phyloP scores from a whole-genome alignment of 2,888 invertebrate species.

The Luperina nickerlii region DNA sequence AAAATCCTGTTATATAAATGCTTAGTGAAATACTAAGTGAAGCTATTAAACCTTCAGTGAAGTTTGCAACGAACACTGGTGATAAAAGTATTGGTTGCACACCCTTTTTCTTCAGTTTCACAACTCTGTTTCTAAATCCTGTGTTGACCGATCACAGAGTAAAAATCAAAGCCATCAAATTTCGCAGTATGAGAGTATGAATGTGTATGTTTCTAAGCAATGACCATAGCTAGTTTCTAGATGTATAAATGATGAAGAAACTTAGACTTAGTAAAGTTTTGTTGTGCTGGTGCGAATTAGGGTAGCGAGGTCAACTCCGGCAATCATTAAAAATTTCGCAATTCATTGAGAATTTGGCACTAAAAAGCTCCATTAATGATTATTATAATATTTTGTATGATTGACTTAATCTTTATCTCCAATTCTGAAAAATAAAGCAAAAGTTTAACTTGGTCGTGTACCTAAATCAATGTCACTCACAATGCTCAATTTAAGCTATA shows the following conservation, averaged over 20 bases:
- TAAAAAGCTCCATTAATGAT: background rate
- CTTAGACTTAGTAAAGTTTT: background rate
- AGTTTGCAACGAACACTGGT: background rate
- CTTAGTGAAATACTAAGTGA: background rate
- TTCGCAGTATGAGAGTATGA: background rate
- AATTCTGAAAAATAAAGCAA: background rate
- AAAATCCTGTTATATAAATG: background rate
- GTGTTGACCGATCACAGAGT: background rate
- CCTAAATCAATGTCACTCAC: background rate
- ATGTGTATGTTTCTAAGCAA: background rate
- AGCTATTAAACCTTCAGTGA: background rate
- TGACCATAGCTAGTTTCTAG: background rate
- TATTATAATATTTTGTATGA: background rate
- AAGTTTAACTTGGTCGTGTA: background rate
- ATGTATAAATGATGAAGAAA: background rate
- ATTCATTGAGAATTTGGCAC: background rate
- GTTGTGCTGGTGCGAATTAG: background rate
- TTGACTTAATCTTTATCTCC: background rate
- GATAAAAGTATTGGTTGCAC: background rate
- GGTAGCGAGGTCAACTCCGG: background rate
- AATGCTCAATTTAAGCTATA: background rate
- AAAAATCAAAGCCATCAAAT: too few relatives aligned
- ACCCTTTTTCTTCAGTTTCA: too few relatives aligned
- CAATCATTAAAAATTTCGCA: background rate
- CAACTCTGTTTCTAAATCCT: background rate